Evolutionary conservation across 2,113 vertebrate genomes (phyloP).

Genomic region (Chaenogobius annularis): DNA sequence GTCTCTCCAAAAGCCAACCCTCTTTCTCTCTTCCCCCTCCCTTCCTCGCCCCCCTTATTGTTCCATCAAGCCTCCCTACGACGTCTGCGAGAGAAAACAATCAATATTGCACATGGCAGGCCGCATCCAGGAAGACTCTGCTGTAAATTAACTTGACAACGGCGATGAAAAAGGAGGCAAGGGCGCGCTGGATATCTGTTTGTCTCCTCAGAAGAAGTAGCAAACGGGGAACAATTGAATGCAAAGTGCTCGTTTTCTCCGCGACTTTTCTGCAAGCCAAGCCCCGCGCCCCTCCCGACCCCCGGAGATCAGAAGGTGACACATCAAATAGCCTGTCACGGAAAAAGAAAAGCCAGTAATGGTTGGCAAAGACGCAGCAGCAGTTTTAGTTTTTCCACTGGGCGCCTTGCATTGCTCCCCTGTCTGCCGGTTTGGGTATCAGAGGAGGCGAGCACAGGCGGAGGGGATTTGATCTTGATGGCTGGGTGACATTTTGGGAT

Average conservation of each 20-base stretch:
- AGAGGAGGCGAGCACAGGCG: slow-evolving; percentile 64
- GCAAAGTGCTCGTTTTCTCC: slow-evolving; percentile 71
- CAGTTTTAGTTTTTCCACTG: slow-evolving; percentile 63
- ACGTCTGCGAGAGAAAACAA: slow-evolving; percentile 77
- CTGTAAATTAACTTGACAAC: slow-evolving; percentile 86
- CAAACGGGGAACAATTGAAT: slow-evolving; percentile 73
- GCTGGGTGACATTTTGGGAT: slow-evolving; percentile 70
- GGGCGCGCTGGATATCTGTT: slow-evolving; percentile 80
- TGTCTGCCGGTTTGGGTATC: slow-evolving; percentile 66
- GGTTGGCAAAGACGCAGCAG: slow-evolving; percentile 72
- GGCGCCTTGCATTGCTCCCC: slow-evolving; percentile 62
- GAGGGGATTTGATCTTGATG: slow-evolving; percentile 70
- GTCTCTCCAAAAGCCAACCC: background rate
- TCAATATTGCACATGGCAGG: slow-evolving; percentile 84
- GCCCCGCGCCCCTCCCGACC: slow-evolving; percentile 55
- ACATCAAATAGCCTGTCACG: slow-evolving; percentile 70
- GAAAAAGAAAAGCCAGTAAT: slow-evolving; percentile 66
- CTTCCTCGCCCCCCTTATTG: slow-evolving; percentile 48
- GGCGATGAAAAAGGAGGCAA: slow-evolving; percentile 79
- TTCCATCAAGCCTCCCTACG: slow-evolving; percentile 66
- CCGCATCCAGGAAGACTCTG: slow-evolving; percentile 81
- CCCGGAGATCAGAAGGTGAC: slow-evolving; percentile 75
- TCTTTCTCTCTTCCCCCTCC: background rate
- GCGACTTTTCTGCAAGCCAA: slow-evolving; percentile 65
- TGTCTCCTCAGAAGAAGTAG: slow-evolving; percentile 70